Conservation (phyloP, 2,113 vertebrate genomes). For the Clinocottus analis region DNA sequence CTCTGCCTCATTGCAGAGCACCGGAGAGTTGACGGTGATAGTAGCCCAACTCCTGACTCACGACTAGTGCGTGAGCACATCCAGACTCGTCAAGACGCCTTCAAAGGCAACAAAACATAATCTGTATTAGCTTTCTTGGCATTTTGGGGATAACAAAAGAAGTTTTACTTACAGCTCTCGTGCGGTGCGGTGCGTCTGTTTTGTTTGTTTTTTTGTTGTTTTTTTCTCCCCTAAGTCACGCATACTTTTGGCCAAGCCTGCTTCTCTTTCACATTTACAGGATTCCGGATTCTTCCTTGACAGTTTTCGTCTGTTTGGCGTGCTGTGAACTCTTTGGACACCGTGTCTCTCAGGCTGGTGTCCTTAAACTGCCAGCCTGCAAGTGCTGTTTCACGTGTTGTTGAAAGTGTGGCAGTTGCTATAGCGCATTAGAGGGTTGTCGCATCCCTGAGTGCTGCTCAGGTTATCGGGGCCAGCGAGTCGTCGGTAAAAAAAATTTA, state of each 20-base stretch:
- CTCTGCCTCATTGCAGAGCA: conserved; percentile 64
- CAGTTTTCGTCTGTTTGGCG: not conserved
- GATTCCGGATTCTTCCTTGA: not conserved
- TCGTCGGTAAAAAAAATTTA: conserved; percentile 1
- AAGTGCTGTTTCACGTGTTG: conserved; percentile 57
- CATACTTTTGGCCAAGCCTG: conserved; percentile 1
- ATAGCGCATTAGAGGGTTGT: conserved; percentile 53
- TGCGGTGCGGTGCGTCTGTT: too few species aligned
- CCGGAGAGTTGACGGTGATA: conserved; percentile 54
- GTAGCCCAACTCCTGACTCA: conserved; percentile 68
- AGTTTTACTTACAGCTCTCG: conserved; percentile 1
- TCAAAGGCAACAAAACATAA: not conserved
- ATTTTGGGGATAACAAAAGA: not conserved
- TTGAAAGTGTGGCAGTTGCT: conserved; percentile 35
- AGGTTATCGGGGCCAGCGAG: conserved; percentile 39
- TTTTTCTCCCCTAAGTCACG: not conserved
- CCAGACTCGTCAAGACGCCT: conserved; percentile 11
- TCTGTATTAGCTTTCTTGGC: not conserved
- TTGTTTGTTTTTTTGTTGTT: not conserved
- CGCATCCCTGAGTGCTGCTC: conserved; percentile 60
- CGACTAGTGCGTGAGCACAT: conserved; percentile 33
- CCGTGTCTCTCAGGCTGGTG: conserved; percentile 19
- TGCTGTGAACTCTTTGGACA: not conserved
- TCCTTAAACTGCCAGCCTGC: not conserved
- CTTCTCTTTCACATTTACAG: not conserved